Evolutionary conservation across 2,888 invertebrate genomes (phyloP).

Genomic region (Meta bourneti): DNA sequence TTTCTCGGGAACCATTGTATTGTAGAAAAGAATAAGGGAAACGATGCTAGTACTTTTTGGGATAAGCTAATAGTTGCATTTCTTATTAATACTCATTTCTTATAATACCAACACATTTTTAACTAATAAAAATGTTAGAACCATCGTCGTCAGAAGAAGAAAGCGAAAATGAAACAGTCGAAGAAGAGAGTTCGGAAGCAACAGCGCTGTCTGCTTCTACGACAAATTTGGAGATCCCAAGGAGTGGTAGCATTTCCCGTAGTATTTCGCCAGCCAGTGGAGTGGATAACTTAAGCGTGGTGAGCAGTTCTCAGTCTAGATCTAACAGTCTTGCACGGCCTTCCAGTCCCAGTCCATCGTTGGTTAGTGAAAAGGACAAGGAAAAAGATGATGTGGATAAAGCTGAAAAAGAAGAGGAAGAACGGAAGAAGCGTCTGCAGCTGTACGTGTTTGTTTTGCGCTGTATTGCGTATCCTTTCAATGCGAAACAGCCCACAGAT

Average conservation of each 20-base stretch:
- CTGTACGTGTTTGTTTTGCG: slow-evolving; percentile 98
- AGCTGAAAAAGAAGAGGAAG: slow-evolving; percentile 97
- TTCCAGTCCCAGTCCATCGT: slow-evolving; percentile 81
- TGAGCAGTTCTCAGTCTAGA: slow-evolving; percentile 78
- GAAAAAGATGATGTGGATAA: slow-evolving; percentile 85
- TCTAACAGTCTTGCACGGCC: slow-evolving; percentile 80
- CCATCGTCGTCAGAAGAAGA: slow-evolving; percentile 83
- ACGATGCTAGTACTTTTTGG: slow-evolving; percentile 32
- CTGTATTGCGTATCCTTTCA: slow-evolving; percentile 99
- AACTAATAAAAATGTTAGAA: slow-evolving; percentile 80
- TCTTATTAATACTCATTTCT: slow-evolving; percentile 14
- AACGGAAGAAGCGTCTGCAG: slow-evolving; percentile 95
- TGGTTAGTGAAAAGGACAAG: slow-evolving; percentile 78
- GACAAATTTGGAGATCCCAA: slow-evolving; percentile 77
- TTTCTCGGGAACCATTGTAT: slow-evolving; percentile 23
- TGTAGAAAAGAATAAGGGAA: slow-evolving; percentile 5
- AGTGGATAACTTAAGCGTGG: slow-evolving; percentile 77
- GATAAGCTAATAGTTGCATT: slow-evolving; percentile 20
- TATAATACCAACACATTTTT: not conserved
- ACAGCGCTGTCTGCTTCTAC: slow-evolving; percentile 72
- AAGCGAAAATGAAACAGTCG: slow-evolving; percentile 81
- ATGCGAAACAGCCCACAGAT: slow-evolving; percentile 99
- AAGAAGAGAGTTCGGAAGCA: slow-evolving; percentile 80
- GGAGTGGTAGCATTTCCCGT: slow-evolving; percentile 76
- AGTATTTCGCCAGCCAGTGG: slow-evolving; percentile 77